Evolutionary conservation across 2,113 vertebrate species (phyloP).

Genomic region (Zapus hudsonius): DNA sequence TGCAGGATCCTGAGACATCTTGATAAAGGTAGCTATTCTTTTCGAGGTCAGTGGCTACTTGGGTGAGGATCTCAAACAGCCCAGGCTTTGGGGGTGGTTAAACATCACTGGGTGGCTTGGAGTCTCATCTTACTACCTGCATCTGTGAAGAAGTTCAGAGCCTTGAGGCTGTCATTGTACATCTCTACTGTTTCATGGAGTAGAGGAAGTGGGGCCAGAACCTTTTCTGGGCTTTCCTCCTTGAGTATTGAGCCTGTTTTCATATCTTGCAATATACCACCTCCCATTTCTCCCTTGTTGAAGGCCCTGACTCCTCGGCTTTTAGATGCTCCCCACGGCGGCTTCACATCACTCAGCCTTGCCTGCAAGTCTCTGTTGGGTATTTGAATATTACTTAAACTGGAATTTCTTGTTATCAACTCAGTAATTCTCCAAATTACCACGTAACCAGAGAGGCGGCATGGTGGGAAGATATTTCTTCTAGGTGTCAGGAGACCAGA

Average conservation of each 20-base stretch:
- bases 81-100: not conserved
- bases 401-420: constrained; percentile 22
- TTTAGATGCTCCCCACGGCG: not conserved
- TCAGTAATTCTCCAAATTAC: constrained; percentile 40
- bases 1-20: not conserved
- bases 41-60: not conserved
- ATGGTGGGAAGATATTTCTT: not conserved
- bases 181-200: not conserved
- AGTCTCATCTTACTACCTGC: not conserved
- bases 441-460: not conserved
- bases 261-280: rapidly evolving
- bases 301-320: not conserved
- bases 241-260: not conserved
- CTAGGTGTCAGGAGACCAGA: not conserved
- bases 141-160: not conserved
- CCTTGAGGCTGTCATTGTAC: rapidly evolving
- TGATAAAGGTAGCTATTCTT: not conserved
- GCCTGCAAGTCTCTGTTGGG: not conserved
- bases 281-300: not conserved
- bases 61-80: not conserved
- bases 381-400: constrained; percentile 51
- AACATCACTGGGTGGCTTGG: rapidly evolving
- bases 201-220: no score
- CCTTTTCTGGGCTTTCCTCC: not conserved
- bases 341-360: not conserved